phyloP scores from a whole-genome alignment of 35 echinoderm and acorn worm genomes.

The Holothuria glaberrima region DNA sequence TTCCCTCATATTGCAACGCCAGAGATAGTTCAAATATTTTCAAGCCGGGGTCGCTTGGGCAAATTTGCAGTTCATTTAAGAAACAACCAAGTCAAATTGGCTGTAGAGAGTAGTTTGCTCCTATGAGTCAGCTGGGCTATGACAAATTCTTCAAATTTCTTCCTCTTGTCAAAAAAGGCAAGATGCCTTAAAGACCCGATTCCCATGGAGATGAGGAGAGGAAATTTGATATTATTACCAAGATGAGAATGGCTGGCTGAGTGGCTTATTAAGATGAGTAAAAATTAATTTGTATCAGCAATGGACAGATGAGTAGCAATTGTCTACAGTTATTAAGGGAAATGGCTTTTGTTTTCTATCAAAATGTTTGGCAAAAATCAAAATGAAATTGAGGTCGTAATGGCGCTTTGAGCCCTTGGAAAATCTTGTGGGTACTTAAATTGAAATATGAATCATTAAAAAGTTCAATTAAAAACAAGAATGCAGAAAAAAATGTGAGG shows the following conservation, averaged over 20 bases:
- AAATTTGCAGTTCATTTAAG: constrained; percentile 62
- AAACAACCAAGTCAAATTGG: constrained; percentile 54
- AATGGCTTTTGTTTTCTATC: constrained; percentile 37
- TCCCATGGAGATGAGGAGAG: constrained; percentile 29
- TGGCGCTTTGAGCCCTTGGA: not conserved
- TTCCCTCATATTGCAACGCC: constrained; percentile 4
- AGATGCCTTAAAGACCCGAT: constrained; percentile 38
- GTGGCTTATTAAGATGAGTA: constrained; percentile 29
- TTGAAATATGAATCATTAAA: too few relatives aligned
- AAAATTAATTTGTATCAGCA: constrained; percentile 56
- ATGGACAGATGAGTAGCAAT: constrained; percentile 37
- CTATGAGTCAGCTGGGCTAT: constrained; percentile 30
- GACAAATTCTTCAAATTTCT: constrained; percentile 58
- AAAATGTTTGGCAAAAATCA: constrained; percentile 49
- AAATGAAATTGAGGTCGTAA: constrained; percentile 29
- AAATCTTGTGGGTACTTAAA: too few relatives aligned
- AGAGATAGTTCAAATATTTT: constrained; percentile 68
- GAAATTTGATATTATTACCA: constrained; percentile 57
- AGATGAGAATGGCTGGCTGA: not conserved
- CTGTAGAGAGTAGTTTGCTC: constrained; percentile 27
- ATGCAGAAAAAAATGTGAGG: too few relatives aligned
- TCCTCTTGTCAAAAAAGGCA: constrained; percentile 36
- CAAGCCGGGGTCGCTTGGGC: constrained; percentile 30
- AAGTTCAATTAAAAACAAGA: too few relatives aligned
- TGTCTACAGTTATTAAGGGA: constrained; percentile 34